Evolutionary conservation across 64 coral and sea anemone genomes (phyloP), one percentile per base, ranked within the genome.

Genomic region (Platygyra sinensis): DNA sequence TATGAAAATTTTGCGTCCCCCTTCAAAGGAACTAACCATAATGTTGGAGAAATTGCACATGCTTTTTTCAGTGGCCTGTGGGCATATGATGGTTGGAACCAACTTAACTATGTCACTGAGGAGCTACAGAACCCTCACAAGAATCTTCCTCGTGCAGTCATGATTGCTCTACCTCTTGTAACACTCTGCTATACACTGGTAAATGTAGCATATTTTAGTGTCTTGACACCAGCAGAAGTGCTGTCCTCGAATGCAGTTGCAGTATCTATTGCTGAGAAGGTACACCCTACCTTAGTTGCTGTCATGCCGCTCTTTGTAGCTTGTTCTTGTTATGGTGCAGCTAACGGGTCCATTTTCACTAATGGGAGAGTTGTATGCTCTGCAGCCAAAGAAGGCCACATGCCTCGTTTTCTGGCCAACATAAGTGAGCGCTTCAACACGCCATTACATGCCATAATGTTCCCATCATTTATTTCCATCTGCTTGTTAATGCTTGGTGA

Each of bases 41-140:
- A 89, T 50, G 30, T 89, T 54, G 94, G 94, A 29, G 88, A 92
- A 24, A 62, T 96, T 15, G 90, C 89, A 15, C 94, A 92, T 84
- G 94, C 90, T 27, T 92, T 96, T 30, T 96, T 89, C 61, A 87
- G 65, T 86, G 94, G 86, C 17, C 49, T 96, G 61, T 96, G 94
- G 94, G 90, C 94, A 39, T 96, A 96, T 51, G 94, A 96, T 92
- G 94, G 94, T 42, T 96, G 89, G 89, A 86, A 80, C 51, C 77
- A 91, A 31, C 94, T 96, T 12, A 96, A 92, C 28, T 92, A 89
- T 77, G 59, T 96, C 39, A 92, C 94, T 9, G 94, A 96, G 83
- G 94, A 96, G 52, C 72, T 96, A 19, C 77, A 96, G 88, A 71
- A 96, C 4, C 94, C 94, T 61, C 67, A 92, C n/a, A 77, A 83